Evolutionary conservation across 2,888 invertebrate genomes (phyloP).

Genomic region (Clistopyga incitator): DNA sequence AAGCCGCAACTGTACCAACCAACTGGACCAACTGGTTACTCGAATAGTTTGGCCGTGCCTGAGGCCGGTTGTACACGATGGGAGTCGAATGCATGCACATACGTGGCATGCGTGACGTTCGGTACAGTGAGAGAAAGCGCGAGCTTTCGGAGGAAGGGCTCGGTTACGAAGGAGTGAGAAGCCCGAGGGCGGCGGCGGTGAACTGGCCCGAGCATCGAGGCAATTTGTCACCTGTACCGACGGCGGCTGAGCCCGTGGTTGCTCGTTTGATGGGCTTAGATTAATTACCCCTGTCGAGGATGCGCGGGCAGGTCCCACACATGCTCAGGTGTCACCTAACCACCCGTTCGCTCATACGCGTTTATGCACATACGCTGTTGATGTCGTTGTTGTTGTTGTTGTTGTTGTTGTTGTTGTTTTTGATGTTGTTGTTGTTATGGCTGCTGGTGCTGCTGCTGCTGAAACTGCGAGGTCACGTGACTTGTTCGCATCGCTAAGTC

Average conservation of each 20-base stretch:
- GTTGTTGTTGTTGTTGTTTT: slow-evolving; percentile 16
- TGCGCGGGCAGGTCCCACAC: slow-evolving; percentile 65
- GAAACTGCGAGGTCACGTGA: slow-evolving; percentile 40
- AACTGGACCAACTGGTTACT: slow-evolving; percentile 59
- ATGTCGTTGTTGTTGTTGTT: slow-evolving; percentile 41
- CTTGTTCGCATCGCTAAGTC: slow-evolving; percentile 59
- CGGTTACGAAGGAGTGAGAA: slow-evolving; percentile 14
- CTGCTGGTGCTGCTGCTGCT: slow-evolving; percentile 16
- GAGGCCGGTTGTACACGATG: slow-evolving; percentile 51
- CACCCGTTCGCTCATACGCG: slow-evolving; percentile 40
- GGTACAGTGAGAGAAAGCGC: slow-evolving; percentile 33
- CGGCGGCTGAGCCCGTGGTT: slow-evolving; percentile 72
- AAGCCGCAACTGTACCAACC: slow-evolving; percentile 62
- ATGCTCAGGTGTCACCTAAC: slow-evolving; percentile 69
- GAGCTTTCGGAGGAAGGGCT: slow-evolving; percentile 27
- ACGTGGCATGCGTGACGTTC: slow-evolving; percentile 37
- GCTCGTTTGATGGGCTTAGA: slow-evolving; percentile 81
- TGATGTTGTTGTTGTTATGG: slow-evolving; percentile 47
- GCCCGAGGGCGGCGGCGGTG: slow-evolving; percentile 13
- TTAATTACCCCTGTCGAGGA: slow-evolving; percentile 80
- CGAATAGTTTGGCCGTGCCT: slow-evolving; percentile 56
- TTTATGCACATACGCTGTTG: slow-evolving; percentile 60
- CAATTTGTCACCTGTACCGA: slow-evolving; percentile 81
- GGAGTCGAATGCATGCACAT: slow-evolving; percentile 18
- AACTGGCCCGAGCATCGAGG: slow-evolving; percentile 73